These are phyloP conservation scores for Heliconius congener DNA, from an alignment of 1,140 invertebrate genomes.

Conservation along the genomic window DNA sequence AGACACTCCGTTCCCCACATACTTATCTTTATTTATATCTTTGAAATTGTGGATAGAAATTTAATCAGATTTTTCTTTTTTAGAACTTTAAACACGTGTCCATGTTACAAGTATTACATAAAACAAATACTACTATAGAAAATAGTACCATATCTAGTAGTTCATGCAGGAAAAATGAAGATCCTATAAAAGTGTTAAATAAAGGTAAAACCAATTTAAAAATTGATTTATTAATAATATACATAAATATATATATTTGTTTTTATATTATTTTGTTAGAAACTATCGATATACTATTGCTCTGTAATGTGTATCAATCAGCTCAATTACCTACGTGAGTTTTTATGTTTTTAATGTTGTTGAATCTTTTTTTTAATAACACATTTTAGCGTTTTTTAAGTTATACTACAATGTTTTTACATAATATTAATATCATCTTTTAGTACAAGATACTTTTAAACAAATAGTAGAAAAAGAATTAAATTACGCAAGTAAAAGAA, in stretches of 20 bases:
- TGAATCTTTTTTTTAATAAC: neutral
- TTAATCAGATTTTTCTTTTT: slow-evolving; percentile 35
- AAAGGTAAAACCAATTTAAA: slow-evolving; percentile 50
- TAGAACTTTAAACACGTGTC: slow-evolving; percentile 66
- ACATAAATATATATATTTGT: neutral
- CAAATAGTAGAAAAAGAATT: slow-evolving; percentile 64
- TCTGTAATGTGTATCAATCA: no score
- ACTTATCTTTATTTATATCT: no score
- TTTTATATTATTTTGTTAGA: neutral
- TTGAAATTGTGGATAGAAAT: no score
- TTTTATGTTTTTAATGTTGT: no score
- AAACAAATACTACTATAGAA: slow-evolving; percentile 54
- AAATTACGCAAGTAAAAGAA: slow-evolving; percentile 48
- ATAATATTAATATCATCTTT: slow-evolving; percentile 31
- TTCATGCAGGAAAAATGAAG: slow-evolving; percentile 46
- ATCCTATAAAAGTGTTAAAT: slow-evolving; percentile 62
- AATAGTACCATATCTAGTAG: slow-evolving; percentile 35
- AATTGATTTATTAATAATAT: neutral
- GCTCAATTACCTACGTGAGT: no score
- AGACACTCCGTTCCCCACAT: no score
- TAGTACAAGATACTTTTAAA: slow-evolving; percentile 65
- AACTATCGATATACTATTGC: neutral
- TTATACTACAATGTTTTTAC: neutral
- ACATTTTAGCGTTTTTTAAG: neutral
- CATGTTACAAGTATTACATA: slow-evolving; percentile 70